phyloP scores from a whole-genome alignment of 2,888 invertebrate species.

The Cactoblastis cactorum region DNA sequence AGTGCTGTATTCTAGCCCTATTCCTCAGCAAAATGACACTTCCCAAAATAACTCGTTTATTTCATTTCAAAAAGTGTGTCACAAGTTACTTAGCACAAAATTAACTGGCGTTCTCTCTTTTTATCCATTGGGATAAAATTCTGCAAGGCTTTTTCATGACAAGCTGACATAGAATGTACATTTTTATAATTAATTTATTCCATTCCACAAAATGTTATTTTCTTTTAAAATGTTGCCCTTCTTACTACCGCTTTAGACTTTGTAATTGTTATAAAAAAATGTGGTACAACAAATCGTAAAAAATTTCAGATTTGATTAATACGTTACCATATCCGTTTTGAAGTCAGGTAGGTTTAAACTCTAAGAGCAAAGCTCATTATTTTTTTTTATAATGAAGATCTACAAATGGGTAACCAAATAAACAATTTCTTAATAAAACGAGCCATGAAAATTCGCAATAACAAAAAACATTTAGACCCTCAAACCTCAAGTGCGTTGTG shows the following conservation, averaged over 20 bases:
- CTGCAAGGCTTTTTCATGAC: too few species aligned
- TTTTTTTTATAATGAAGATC: background rate
- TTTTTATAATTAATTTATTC: too few species aligned
- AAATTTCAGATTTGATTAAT: conserved; percentile 2
- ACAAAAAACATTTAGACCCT: background rate
- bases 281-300: background rate
- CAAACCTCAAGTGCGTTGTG: too few species aligned
- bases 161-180: too few species aligned
- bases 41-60: conserved; percentile 29
- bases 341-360: background rate
- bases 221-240: too few species aligned
- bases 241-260: conserved; percentile 2
- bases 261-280: background rate
- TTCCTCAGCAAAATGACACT: background rate
- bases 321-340: background rate
- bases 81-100: conserved; percentile 29
- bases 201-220: too few species aligned
- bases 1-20: background rate
- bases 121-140: conserved; percentile 23
- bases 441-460: background rate
- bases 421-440: background rate
- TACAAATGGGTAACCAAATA: background rate
- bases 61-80: conserved; percentile 38
- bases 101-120: conserved; percentile 47
- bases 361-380: background rate